Conservation (phyloP, 2,113 vertebrate species). For the Mystacornis crossleyi region DNA sequence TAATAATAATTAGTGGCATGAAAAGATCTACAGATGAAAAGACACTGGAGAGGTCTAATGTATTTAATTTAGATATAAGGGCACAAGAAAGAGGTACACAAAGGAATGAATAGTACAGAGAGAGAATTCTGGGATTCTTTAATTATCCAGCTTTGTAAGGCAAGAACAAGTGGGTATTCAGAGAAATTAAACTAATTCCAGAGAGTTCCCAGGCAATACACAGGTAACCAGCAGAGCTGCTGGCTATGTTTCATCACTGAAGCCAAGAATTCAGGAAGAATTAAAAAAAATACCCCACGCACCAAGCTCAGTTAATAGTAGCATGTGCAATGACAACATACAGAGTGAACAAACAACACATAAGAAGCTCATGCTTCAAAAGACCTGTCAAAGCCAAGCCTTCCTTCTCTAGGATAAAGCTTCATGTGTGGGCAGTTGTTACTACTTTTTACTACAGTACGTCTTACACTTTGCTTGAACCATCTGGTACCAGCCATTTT, state of each 20-base stretch:
- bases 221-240: not conserved
- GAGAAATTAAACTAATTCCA: conserved; percentile 17
- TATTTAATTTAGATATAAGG: conserved; percentile 32
- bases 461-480: not conserved
- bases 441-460: not conserved
- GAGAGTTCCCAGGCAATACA: not conserved
- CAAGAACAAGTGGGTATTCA: conserved; percentile 50
- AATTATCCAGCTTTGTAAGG: conserved; percentile 27
- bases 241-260: not conserved
- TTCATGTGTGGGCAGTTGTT: not conserved
- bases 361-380: not conserved
- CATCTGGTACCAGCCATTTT: not conserved
- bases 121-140: not conserved
- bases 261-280: not conserved
- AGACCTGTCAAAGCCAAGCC: not conserved
- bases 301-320: not conserved
- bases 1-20: conserved; percentile 21
- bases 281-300: not conserved
- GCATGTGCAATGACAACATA: not conserved
- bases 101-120: conserved; percentile 18
- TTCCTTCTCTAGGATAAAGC: not conserved
- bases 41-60: conserved; percentile 14
- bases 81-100: conserved; percentile 13
- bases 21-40: conserved; percentile 40
- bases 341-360: not conserved